Evolutionary conservation across 1,140 invertebrate genomes (phyloP), one percentile per base, ranked within the genome.

Genomic region (Aphaenogaster floridana): DNA sequence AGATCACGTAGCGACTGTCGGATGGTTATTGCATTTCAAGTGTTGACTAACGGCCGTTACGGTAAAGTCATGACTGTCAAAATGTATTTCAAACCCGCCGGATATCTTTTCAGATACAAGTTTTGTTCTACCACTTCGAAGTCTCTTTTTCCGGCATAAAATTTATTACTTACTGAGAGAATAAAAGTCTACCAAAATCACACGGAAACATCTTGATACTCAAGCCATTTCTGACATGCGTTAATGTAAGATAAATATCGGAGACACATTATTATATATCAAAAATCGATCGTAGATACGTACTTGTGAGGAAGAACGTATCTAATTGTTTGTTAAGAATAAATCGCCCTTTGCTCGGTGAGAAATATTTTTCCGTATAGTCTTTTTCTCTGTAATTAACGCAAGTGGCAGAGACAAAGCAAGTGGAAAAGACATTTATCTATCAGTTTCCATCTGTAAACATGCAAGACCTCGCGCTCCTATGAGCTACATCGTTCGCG

Each of bases 371-470:
- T 36, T 71, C 28, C 15, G 39, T 17, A 2, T 34, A 36, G 66
- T 39, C n/a, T 50, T 39, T 36, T 83, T 84, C 28, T 64, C 52
- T 8, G 0, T 34, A 78, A 61, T 17, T 15, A 57, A 63, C 42
- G 28, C 68, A 83, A 48, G n/a, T 54, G 36, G 8, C 13, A 48
- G 11, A 79, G 39, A 79, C 34, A 39, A 15, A 79, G 28, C 28
- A 11, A 77, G 54, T 45, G 66, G 36, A 34, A 45, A 61, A 48
- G 15, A 63, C 21, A 76, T 15, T 63, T 84, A 76, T 83, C 54
- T 83, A 83, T 76, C 76, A 69, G 64, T 69, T 36, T 57, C 59
- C 54, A 79, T 79, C 54, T 68, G 76, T 61, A 86, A 78, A 66
- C 61, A 78, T 79, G 83, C 83, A 74, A 84, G 34, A 50, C 42